Evolutionary conservation across 2,888 invertebrate species (phyloP).

Genomic region (Chrysopilus asiliformis): DNA sequence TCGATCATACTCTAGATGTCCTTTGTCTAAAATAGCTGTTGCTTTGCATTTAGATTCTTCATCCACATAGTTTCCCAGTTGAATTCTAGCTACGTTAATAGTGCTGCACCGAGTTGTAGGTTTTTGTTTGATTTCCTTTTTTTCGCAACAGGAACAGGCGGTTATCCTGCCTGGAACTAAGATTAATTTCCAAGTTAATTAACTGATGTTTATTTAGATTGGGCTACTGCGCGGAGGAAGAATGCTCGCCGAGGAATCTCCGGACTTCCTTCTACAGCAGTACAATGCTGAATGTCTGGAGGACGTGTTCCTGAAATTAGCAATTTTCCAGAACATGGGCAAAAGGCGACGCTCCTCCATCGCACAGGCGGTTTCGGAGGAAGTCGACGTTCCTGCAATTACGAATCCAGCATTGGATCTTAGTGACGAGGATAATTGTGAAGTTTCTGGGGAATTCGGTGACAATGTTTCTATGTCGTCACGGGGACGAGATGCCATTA

Average conservation of each 20-base stretch:
- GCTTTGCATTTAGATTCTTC: too few species aligned
- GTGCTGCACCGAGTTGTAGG: too few species aligned
- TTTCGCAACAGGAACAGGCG: too few species aligned
- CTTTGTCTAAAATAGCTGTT: too few species aligned
- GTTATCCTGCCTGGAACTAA: too few species aligned
- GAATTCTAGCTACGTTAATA: too few species aligned
- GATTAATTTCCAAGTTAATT: too few species aligned
- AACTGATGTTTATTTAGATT: slow-evolving; percentile 49
- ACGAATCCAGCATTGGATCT: slow-evolving; percentile 53
- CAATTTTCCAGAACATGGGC: slow-evolving; percentile 68
- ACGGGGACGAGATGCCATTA: slow-evolving; percentile 50
- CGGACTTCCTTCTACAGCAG: slow-evolving; percentile 52
- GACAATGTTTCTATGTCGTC: slow-evolving; percentile 72
- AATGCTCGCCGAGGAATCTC: slow-evolving; percentile 74
- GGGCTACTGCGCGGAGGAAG: slow-evolving; percentile 72
- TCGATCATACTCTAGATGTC: too few species aligned
- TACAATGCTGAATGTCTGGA: slow-evolving; percentile 63
- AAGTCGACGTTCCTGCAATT: slow-evolving; percentile 49
- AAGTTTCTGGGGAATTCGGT: slow-evolving; percentile 78
- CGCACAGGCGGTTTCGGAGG: slow-evolving; percentile 57
- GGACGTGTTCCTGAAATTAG: slow-evolving; percentile 68
- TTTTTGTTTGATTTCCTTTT: too few species aligned
- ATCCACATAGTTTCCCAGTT: too few species aligned
- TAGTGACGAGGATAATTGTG: slow-evolving; percentile 50
- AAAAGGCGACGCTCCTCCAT: slow-evolving; percentile 69